Evolutionary conservation across 2,797 vertebrate species (phyloP).

Genomic region (Poecile montanus): DNA sequence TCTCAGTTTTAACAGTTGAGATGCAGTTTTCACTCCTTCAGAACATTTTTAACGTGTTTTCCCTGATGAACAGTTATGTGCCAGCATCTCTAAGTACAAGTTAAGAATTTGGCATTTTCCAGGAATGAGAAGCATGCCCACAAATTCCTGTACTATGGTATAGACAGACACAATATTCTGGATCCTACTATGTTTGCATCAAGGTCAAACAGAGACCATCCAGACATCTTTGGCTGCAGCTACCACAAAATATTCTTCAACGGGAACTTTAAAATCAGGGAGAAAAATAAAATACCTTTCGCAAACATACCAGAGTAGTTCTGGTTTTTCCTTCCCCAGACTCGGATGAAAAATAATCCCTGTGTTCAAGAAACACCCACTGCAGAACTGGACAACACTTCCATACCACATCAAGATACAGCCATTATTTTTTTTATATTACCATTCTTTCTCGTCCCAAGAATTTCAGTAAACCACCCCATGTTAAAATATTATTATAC

Average conservation of each 20-base stretch:
- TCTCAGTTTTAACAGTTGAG: constrained; percentile 5
- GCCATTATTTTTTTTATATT: background rate
- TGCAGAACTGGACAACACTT: background rate
- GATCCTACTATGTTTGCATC: background rate
- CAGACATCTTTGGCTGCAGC: constrained; percentile 25
- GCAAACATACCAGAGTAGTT: background rate
- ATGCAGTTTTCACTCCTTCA: constrained; percentile 8
- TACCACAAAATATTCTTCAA: constrained; percentile 26
- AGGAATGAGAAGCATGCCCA: constrained; percentile 45
- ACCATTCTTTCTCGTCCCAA: background rate
- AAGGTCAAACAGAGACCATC: constrained; percentile 49
- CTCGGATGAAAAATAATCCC: constrained; percentile 18
- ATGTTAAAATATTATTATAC: constrained; percentile 25
- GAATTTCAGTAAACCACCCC: background rate
- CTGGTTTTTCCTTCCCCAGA: background rate
- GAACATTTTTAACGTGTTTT: constrained; percentile 49
- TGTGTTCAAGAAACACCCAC: background rate
- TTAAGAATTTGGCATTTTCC: constrained; percentile 37
- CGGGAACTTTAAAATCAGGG: background rate
- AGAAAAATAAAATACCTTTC: constrained; percentile 14
- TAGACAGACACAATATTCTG: constrained; percentile 4
- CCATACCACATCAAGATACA: background rate
- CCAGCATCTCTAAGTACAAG: constrained; percentile 15
- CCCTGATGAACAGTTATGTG: constrained; percentile 11
- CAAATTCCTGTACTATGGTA: constrained; percentile 29